Evolutionary conservation across 2,113 vertebrate genomes (phyloP).

Genomic region (Opisthocomus hoazin): DNA sequence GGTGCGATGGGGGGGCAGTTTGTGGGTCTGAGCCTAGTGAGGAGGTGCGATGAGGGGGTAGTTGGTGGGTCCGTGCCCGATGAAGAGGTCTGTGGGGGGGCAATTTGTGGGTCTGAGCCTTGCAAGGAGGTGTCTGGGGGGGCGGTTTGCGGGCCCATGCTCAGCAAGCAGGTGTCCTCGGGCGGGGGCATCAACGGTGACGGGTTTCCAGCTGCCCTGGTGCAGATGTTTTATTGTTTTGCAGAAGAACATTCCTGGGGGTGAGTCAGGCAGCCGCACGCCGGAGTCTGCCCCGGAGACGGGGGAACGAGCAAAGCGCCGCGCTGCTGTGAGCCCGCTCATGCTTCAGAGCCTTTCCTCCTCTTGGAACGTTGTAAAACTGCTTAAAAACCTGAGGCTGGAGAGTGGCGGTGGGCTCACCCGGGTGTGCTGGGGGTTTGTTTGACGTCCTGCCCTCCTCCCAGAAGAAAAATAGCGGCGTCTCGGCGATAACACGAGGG

Average conservation of each 20-base stretch:
- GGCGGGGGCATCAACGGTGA: fast-evolving
- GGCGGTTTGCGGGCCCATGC: background rate
- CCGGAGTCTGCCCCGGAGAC: background rate
- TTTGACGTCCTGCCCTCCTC: background rate
- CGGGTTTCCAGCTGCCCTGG: background rate
- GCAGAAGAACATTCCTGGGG: background rate
- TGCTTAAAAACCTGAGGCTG: background rate
- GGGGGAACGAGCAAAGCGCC: background rate
- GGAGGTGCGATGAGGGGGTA: background rate
- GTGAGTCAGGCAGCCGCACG: background rate
- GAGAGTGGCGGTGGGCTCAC: fast-evolving
- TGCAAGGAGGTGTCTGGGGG: background rate
- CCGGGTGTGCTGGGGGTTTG: background rate
- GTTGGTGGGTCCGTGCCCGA: background rate
- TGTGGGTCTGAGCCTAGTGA: fast-evolving
- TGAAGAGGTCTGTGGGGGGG: background rate
- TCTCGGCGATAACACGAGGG: background rate
- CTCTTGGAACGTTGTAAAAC: background rate
- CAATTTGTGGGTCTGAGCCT: fast-evolving
- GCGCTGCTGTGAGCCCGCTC: background rate
- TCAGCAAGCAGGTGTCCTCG: background rate
- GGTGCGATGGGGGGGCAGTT: background rate
- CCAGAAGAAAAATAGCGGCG: background rate
- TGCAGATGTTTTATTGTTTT: background rate
- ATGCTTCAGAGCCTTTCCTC: background rate